Conservation (phyloP, 1,140 invertebrate genomes). For the Elysia chlorotica region DNA sequence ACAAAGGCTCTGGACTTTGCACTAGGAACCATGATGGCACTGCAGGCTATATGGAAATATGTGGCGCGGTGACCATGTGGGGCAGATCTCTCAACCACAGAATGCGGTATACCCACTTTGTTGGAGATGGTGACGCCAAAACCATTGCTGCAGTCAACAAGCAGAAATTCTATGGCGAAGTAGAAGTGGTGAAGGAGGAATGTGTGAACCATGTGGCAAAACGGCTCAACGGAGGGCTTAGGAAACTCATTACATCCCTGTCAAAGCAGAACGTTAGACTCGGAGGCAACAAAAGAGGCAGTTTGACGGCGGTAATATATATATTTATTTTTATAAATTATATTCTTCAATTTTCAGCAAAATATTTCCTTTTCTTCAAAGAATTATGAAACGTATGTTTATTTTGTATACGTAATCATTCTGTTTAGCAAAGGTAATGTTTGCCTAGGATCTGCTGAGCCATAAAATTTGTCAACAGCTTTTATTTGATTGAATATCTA, state of each 20-base stretch:
- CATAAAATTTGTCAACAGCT: no score
- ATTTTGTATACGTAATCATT: no score
- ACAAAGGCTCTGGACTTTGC: not conserved
- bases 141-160: not conserved
- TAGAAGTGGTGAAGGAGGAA: slow-evolving; percentile 1
- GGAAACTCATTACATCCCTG: not conserved
- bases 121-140: slow-evolving; percentile 15
- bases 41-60: slow-evolving; percentile 1
- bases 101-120: slow-evolving; percentile 4
- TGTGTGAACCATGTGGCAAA: slow-evolving; percentile 16
- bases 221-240: not conserved
- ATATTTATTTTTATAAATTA: no score
- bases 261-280: not conserved
- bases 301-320: not conserved
- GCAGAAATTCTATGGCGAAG: not conserved
- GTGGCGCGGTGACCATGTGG: not conserved
- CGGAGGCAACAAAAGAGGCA: not conserved
- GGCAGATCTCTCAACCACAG: not conserved
- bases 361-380: no score
- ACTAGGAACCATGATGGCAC: slow-evolving; percentile 2
- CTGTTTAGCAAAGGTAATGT: no score
- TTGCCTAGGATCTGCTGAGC: no score
- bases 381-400: no score
- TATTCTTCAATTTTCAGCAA: no score
- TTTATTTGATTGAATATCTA: no score